Percentiles rank a stretch among this genome's conserved stretches.
Evolutionary conservation across 2,113 vertebrate species (phyloP).

Genomic region (Brachionichthys hirsutus): DNA sequence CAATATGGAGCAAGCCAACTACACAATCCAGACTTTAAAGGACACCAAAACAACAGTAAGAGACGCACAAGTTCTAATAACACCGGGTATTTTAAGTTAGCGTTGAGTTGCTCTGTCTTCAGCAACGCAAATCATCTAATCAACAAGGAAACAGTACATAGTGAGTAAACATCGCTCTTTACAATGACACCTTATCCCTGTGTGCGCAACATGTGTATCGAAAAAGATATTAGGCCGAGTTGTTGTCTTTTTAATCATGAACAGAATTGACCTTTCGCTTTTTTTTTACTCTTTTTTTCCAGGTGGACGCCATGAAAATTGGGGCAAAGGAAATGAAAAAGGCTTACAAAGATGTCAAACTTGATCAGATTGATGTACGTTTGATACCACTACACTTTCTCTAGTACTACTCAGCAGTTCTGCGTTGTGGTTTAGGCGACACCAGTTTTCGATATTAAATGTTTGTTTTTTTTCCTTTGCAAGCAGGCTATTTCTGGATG

Average conservation of each 20-base stretch:
- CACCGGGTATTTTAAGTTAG: neutral
- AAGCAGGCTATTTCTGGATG: neutral
- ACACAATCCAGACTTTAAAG: slow-evolving; percentile 95
- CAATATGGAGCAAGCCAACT: slow-evolving; percentile 99
- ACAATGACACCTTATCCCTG: too few species aligned
- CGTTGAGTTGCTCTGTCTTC: neutral
- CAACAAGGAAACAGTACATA: too few species aligned
- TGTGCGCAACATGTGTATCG: too few species aligned
- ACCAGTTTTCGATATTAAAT: neutral
- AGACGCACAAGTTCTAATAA: neutral
- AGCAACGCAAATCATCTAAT: too few species aligned
- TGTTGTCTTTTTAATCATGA: neutral
- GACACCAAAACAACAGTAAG: slow-evolving; percentile 98
- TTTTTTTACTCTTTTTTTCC: slow-evolving; percentile 37
- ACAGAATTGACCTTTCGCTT: neutral
- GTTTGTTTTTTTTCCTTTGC: too few species aligned
- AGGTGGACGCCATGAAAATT: slow-evolving; percentile 99
- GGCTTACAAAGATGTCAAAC: slow-evolving; percentile 95
- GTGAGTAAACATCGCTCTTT: too few species aligned
- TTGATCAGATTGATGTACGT: slow-evolving; percentile 96
- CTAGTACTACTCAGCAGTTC: neutral
- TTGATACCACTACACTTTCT: neutral
- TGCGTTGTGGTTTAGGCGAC: neutral
- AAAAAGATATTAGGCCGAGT: neutral
- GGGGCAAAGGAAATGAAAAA: slow-evolving; percentile 99